Base-by-base conservation (phyloP, 2,888 invertebrate species). In the Loripinus fragilis region DNA sequence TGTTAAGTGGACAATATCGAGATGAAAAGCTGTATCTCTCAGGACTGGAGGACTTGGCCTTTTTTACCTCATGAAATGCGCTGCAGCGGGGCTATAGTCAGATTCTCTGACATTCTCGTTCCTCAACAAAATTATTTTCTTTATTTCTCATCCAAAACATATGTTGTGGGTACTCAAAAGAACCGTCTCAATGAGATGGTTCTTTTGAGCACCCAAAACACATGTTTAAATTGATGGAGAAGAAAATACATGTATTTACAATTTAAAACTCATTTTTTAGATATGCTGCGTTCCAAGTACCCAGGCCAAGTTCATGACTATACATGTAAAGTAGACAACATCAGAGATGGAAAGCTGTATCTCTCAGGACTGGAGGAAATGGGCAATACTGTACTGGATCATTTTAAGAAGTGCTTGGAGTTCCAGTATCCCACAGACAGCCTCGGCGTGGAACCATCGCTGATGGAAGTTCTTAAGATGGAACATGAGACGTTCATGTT, bases 401-500 rank as follows among this genome's bases (percentile, higher is more conserved):
- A 85, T 73, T 88, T 88, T 74, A 81, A 87, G 73, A 55, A 28
- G 38, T 66, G 71, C 33, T 71, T 88, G 20, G 80, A 80, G 12
- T 23, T 75, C 3, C 87, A 88, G 70, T 88, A 87, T 68, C 88
- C 88, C 0, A 69, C 71, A 2, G 77, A 79, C 30, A 71, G 74
- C 42, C 60, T 81, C 15, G 82, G 81, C 15, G 64, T 76, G 45
- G 77, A 80, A 28, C 77, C 84, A 55, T 71, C 73, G 7, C 55
- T 73, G 38, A 74, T 60, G 33, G 88, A 88, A 35, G 72, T 78
- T 15, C 73, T 81, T 20, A 42, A 50, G 15, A 64, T 75, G 20
- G 81, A 87, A 38, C 88, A 88, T 48, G 84, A 86, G 64, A 85
- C 83, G n/a, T 88, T 88, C 77, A 85, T 88, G 83, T 35, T 79